Conservation (phyloP, 2,888 invertebrate species). For the Willowsia nigromaculata region DNA sequence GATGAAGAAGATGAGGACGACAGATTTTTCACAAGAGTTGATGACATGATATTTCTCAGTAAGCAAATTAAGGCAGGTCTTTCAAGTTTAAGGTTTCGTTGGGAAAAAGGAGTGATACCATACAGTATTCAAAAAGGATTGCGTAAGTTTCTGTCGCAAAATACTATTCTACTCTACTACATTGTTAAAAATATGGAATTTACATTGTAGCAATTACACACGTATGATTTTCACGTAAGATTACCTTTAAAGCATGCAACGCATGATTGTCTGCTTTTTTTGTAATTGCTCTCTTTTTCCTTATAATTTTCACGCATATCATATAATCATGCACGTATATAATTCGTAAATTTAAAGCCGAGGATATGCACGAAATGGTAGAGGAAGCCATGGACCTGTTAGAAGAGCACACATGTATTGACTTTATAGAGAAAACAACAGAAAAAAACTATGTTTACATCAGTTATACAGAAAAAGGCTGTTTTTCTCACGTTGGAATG, state of each 20-base stretch:
- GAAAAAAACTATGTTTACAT: constrained; percentile 72
- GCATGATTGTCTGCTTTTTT: too few species aligned
- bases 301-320: too few species aligned
- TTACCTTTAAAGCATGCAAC: background rate
- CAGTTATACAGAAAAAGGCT: constrained; percentile 68
- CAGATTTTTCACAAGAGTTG: constrained; percentile 57
- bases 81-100: constrained; percentile 52
- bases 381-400: constrained; percentile 68
- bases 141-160: constrained; percentile 49
- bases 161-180: background rate
- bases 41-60: constrained; percentile 73
- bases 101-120: constrained; percentile 66
- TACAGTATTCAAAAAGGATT: constrained; percentile 60
- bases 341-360: constrained; percentile 19
- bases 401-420: constrained; percentile 66
- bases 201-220: too few species aligned
- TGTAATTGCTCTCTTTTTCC: too few species aligned
- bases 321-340: too few species aligned
- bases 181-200: too few species aligned
- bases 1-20: constrained; percentile 40
- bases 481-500: constrained; percentile 74
- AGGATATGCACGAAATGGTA: constrained; percentile 61
- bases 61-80: constrained; percentile 61
- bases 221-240: background rate
- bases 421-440: constrained; percentile 68